Percentiles rank a stretch among this genome's conserved stretches.
phyloP scores from a whole-genome alignment of 1,140 invertebrate species.

The Globodera rostochiensis region DNA sequence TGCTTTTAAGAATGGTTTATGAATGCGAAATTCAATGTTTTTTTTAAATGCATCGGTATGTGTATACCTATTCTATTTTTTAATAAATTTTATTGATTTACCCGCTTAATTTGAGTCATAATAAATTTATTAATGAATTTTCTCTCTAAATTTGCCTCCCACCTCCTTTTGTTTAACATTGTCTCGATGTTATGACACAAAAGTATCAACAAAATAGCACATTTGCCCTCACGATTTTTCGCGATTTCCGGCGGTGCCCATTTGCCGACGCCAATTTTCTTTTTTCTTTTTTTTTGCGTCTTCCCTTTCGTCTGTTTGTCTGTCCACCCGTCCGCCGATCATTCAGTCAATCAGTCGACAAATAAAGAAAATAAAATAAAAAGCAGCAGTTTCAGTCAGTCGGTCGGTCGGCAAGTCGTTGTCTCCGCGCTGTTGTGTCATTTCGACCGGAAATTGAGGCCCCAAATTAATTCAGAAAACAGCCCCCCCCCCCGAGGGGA shows the following conservation, averaged over 20 bases:
- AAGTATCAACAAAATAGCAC: not conserved
- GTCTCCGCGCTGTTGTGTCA: not conserved
- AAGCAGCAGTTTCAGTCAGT: not conserved
- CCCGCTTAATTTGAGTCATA: too few species aligned
- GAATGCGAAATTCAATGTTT: too few species aligned
- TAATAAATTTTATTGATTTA: too few species aligned
- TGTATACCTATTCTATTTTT: too few species aligned
- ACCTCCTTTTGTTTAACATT: too few species aligned
- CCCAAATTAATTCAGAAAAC: slow-evolving; percentile 3
- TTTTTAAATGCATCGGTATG: too few species aligned
- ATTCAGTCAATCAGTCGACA: not conserved
- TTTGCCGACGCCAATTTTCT: not conserved
- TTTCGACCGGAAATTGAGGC: not conserved
- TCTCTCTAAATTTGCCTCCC: too few species aligned
- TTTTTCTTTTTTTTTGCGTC: not conserved
- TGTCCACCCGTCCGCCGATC: not conserved
- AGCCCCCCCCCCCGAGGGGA: not conserved
- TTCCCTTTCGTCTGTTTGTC: not conserved
- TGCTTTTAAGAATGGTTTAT: too few species aligned
- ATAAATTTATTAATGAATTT: too few species aligned
- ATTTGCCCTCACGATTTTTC: not conserved
- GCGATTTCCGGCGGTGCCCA: not conserved
- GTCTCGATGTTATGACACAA: too few species aligned
- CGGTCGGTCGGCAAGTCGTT: not conserved
- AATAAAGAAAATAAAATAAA: not conserved